Base-by-base conservation (phyloP, 64 coral and sea anemone species). In the Actinia tenebrosa region DNA sequence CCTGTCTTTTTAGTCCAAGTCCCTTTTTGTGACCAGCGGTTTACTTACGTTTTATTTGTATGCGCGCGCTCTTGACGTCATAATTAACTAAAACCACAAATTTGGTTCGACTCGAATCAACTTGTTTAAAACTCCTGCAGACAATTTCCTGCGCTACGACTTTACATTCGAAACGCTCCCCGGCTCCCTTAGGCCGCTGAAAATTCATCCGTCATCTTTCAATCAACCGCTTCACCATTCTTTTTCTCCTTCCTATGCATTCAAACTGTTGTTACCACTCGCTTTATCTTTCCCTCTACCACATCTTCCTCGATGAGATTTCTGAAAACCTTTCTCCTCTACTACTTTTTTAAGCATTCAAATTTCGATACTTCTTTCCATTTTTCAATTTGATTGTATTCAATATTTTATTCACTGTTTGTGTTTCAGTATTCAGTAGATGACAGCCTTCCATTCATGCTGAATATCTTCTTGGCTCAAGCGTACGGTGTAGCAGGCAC, bases 401-500 rank as follows among this genome's bases (percentile, higher is more conserved):
- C 22, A 42, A 25, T 25, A n/a, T 43, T 42, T 30, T 75, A 3
- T 43, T 25, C 25, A 10, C 25, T 72, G 42, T 86, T 69, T 89
- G 18, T 66, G 1, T 84, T 89, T 53, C 80, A 99, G 97, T 99
- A 99, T 84, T 92, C 97, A 9, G 93, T 99, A 22, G 97, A 99
- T 45, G 97, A 99, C 83, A 92, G 93, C 66, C 91, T 99, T 27
- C 97, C 97, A 42, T 99, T 99, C 59, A 99, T 99, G 60, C 81
- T 99, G 53, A 99, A 99, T 77, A 93, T 99, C 62, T 95, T 99
- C 83, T 80, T 99, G 82, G 97, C 97, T 17, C 97, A 99, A 88
- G 93, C 91, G 44, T 99, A 89, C 84, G 93, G 90, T 58, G 97
- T 99, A 16, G 85, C 84, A 66, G 97, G 93, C 17, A 93, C 97